Percentiles rank a stretch among this genome's conserved stretches.
Conservation (phyloP, 1,140 invertebrate species). For the Pectinophora gossypiella region DNA sequence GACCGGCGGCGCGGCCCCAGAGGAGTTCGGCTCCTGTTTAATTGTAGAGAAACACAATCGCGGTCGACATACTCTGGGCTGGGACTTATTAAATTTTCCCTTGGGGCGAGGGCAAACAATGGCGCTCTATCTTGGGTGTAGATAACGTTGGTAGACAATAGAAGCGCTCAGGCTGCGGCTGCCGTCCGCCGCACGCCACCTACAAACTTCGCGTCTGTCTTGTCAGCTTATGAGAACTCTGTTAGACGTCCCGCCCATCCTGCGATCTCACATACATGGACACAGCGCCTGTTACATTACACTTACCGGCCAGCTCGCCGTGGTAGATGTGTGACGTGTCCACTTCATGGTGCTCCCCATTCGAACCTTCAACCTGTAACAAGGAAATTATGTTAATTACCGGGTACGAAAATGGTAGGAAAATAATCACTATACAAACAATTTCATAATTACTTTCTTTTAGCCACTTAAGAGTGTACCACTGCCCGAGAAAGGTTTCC, state of each 20-base stretch:
- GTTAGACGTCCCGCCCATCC: no score
- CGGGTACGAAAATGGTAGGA: no score
- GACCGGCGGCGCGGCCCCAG: conserved; percentile 15
- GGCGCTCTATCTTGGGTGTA: conserved; percentile 45
- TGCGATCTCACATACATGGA: no score
- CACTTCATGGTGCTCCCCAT: conserved; percentile 79
- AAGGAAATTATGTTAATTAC: no score
- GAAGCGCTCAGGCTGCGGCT: conserved; percentile 24
- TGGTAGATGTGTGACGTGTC: conserved; percentile 93
- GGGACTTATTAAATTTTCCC: conserved; percentile 53
- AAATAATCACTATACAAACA: no score
- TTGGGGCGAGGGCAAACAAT: conserved; percentile 48
- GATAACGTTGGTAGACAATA: conserved; percentile 58
- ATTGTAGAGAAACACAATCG: conserved; percentile 47
- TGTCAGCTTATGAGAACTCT: background rate
- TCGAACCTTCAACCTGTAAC: conserved; percentile 76
- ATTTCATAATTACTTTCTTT: no score
- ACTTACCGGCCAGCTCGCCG: conserved; percentile 88
- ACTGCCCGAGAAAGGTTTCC: no score
- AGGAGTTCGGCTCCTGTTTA: conserved; percentile 38
- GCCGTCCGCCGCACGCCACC: conserved; percentile 28
- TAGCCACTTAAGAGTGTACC: no score
- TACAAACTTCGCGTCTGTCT: conserved; percentile 44
- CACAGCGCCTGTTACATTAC: background rate
- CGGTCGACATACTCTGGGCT: conserved; percentile 35